phyloP scores from a whole-genome alignment of 1,140 invertebrate species.

The Papilio glaucus region DNA sequence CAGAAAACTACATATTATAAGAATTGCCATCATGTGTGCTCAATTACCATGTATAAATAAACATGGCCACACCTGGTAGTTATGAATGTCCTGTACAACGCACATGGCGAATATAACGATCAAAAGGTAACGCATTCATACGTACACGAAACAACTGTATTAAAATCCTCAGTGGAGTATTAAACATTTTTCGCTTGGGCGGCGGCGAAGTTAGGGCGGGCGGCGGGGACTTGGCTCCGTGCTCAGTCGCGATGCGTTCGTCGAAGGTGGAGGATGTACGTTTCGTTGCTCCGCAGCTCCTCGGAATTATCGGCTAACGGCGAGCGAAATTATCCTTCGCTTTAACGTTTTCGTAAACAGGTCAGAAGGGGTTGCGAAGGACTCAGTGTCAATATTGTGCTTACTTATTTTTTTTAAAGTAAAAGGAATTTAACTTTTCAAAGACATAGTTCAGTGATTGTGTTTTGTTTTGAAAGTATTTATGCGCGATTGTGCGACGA shows the following conservation, averaged over 20 bases:
- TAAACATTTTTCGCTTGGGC: constrained; percentile 66
- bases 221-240: constrained; percentile 50
- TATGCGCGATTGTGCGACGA: neutral
- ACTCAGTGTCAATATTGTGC: constrained; percentile 16
- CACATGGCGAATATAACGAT: neutral
- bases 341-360: constrained; percentile 23
- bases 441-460: constrained; percentile 2
- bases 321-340: too few species aligned
- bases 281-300: neutral
- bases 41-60: neutral
- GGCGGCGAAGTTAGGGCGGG: constrained; percentile 66
- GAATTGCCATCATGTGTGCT: neutral
- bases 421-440: neutral
- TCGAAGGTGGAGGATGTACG: constrained; percentile 48
- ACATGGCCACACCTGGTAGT: neutral
- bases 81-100: neutral
- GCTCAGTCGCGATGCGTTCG: constrained; percentile 63
- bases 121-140: neutral
- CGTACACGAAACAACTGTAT: neutral
- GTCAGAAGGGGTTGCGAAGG: constrained; percentile 19
- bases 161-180: neutral
- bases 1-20: neutral
- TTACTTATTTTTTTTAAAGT: neutral
- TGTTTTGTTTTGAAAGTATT: constrained; percentile 24
- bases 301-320: constrained; percentile 33